phyloP scores from a whole-genome alignment of 2,797 vertebrate species.

The Macroramphosus scolopax region DNA sequence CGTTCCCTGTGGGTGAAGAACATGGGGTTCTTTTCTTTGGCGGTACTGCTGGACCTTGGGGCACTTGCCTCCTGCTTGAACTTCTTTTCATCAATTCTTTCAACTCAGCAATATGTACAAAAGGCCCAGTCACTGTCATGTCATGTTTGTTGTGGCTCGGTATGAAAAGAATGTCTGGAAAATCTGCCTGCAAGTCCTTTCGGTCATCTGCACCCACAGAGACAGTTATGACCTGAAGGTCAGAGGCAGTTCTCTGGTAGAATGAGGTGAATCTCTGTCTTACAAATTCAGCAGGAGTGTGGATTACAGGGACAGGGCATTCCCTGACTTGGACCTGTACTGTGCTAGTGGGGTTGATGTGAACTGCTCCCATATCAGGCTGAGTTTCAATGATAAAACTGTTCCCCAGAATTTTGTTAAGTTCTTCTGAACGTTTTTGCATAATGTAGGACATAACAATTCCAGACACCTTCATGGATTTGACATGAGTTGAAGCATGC shows the following conservation, averaged over 20 bases:
- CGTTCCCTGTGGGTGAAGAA: constrained; percentile 2
- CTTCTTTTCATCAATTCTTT: too few species aligned
- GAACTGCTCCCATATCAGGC: not conserved
- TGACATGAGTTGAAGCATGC: not conserved
- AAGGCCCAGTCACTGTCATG: constrained; percentile 53
- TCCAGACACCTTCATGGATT: constrained; percentile 30
- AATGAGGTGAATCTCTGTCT: constrained; percentile 70
- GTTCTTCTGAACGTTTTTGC: constrained; percentile 34
- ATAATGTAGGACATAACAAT: constrained; percentile 62
- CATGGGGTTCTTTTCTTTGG: not conserved
- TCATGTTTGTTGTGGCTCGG: accelerated
- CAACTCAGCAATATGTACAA: constrained; percentile 39
- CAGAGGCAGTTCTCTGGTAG: constrained; percentile 72
- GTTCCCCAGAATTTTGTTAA: constrained; percentile 33
- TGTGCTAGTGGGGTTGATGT: not conserved
- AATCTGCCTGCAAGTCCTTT: constrained; percentile 19
- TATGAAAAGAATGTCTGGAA: constrained; percentile 55
- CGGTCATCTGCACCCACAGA: not conserved
- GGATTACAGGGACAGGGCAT: accelerated
- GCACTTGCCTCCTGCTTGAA: too few species aligned
- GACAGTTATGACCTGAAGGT: constrained; percentile 45
- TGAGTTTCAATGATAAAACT: constrained; percentile 5
- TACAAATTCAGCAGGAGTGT: constrained; percentile 19
- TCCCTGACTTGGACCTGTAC: constrained; percentile 36
- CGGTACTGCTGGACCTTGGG: too few species aligned